phyloP scores from a whole-genome alignment of 2,797 vertebrate genomes.

The Mormyrus hasselquistii region DNA sequence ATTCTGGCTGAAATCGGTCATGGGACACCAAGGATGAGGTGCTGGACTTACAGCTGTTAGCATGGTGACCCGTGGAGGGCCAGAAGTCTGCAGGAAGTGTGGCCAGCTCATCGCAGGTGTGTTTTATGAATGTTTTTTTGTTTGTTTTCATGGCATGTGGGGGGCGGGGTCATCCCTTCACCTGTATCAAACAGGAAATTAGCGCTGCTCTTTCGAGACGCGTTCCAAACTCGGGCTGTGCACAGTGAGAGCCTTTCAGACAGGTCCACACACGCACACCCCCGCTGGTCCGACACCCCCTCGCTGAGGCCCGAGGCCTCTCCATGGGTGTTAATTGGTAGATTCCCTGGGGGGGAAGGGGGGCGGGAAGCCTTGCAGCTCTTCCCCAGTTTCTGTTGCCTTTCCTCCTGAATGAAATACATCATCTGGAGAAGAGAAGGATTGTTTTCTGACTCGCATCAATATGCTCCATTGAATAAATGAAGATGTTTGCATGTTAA shows the following conservation, averaged over 20 bases:
- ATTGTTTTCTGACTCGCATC: not conserved
- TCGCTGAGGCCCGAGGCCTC: not conserved
- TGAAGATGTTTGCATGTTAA: not conserved
- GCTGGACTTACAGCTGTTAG: not conserved
- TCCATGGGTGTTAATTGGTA: slow-evolving; percentile 23
- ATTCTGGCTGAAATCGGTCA: not conserved
- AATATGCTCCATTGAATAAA: not conserved
- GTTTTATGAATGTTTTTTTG: not conserved
- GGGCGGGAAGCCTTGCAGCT: not conserved
- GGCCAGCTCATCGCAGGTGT: not conserved
- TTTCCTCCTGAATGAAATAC: not conserved
- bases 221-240: not conserved
- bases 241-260: not conserved
- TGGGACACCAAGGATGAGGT: not conserved
- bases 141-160: not conserved
- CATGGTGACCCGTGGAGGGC: not conserved
- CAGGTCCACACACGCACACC: not conserved
- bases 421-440: not conserved
- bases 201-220: not conserved
- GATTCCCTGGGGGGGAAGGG: not conserved
- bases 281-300: not conserved
- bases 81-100: not conserved
- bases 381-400: not conserved
- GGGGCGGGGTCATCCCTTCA: not conserved
- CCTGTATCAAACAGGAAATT: not conserved